These are phyloP conservation scores for Cettia cetti DNA, from an alignment of 2,113 vertebrate species.

Conservation along the genomic window DNA sequence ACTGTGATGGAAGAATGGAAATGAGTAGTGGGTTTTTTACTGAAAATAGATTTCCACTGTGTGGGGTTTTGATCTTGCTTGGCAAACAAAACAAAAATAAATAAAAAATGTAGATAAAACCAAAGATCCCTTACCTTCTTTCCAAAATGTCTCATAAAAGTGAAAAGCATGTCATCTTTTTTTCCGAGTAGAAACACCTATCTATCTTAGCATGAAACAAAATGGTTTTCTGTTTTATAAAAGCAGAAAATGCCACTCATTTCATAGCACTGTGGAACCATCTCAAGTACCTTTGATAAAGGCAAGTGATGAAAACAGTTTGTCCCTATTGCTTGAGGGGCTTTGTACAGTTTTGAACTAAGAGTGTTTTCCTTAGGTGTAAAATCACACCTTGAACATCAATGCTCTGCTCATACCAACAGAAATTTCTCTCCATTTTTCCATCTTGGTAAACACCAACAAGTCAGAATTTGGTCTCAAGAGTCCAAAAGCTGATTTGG, in stretches of 20 bases:
- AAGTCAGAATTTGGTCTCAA: not conserved
- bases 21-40: not conserved
- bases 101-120: fast-evolving
- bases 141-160: not conserved
- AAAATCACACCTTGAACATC: not conserved
- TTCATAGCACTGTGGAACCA: not conserved
- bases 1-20: not conserved
- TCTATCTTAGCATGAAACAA: not conserved
- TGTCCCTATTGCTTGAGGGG: not conserved
- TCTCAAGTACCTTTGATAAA: not conserved
- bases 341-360: not conserved
- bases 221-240: not conserved
- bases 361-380: not conserved
- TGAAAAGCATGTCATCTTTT: not conserved
- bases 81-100: not conserved
- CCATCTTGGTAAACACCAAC: fast-evolving
- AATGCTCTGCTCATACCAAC: not conserved
- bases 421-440: not conserved
- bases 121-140: not conserved
- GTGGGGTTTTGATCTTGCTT: not conserved
- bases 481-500: not conserved
- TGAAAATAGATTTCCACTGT: not conserved
- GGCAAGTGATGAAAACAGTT: not conserved
- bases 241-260: not conserved
- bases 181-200: not conserved